A percentile compares a stretch with the other conserved stretches of the same genome.
Conservation (phyloP, 2,113 vertebrate genomes). For the Scalopus aquaticus region DNA sequence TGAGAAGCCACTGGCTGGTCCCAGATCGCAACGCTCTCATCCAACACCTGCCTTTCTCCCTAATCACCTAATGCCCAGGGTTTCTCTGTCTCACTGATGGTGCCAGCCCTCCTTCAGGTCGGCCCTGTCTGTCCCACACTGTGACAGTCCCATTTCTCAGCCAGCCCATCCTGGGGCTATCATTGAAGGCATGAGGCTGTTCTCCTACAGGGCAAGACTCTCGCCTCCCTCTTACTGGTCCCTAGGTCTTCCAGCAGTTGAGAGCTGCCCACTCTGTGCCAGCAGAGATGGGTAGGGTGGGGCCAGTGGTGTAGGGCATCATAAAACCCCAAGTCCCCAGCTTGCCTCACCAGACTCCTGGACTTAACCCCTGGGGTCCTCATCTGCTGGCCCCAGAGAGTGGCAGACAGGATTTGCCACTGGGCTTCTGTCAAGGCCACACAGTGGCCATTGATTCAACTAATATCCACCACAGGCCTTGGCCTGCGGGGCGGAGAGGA, state of each 20-base stretch:
- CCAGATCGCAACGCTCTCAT: background rate
- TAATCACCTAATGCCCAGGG: accelerated
- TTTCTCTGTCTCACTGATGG: background rate
- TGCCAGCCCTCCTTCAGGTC: accelerated
- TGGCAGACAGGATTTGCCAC: background rate
- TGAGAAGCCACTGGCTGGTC: accelerated
- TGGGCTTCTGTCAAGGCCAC: background rate
- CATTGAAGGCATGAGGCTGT: background rate
- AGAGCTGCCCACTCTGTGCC: background rate
- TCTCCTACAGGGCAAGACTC: background rate
- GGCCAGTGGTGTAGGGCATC: accelerated
- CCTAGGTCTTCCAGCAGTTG: accelerated
- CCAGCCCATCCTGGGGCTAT: background rate
- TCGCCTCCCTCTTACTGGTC: too few species aligned
- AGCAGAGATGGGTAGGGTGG: background rate
- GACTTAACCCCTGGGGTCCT: background rate
- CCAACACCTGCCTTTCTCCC: accelerated
- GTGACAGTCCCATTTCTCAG: background rate
- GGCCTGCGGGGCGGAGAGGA: background rate
- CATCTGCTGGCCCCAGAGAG: background rate
- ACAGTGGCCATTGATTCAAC: background rate
- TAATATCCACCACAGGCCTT: background rate
- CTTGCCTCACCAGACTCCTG: accelerated
- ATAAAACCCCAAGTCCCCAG: background rate
- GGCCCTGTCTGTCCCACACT: too few species aligned